phyloP scores from a whole-genome alignment of 2,113 vertebrate genomes.

The Tonatia bakeri region DNA sequence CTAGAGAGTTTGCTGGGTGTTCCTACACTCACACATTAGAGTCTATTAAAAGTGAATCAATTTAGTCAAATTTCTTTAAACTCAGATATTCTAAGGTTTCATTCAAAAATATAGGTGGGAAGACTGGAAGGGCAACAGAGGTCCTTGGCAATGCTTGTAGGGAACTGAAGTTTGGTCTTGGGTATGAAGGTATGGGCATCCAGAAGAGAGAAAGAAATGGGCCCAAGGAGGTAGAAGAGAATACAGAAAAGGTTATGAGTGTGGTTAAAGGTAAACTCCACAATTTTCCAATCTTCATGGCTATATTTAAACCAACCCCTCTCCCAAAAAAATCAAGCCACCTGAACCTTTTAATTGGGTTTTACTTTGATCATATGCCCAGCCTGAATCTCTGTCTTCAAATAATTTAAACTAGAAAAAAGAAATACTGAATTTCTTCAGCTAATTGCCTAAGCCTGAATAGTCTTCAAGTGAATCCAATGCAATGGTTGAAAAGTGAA shows the following conservation, averaged over 20 bases:
- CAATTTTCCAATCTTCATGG: neutral
- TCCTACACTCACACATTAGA: neutral
- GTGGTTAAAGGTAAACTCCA: neutral
- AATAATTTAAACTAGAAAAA: conserved; percentile 28
- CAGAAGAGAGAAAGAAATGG: neutral
- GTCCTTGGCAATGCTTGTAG: neutral
- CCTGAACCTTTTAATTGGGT: neutral
- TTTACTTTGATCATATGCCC: neutral
- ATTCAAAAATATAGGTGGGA: neutral
- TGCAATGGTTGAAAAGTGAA: neutral
- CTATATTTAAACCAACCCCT: neutral
- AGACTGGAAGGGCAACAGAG: neutral
- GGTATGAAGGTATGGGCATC: neutral
- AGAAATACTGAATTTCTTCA: conserved; percentile 4
- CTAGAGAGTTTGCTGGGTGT: neutral
- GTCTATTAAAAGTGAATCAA: neutral
- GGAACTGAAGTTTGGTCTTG: neutral
- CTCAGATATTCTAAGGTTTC: neutral
- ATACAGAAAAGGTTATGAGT: neutral
- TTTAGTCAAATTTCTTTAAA: neutral
- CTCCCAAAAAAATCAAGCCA: neutral
- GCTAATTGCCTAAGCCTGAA: neutral
- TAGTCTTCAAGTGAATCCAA: conserved; percentile 34
- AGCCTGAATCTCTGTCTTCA: neutral
- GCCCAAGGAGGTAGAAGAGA: neutral